Percentiles rank a stretch among this genome's conserved stretches.
phyloP scores from a whole-genome alignment of 2,888 invertebrate species.

The Parelbella ahira region DNA sequence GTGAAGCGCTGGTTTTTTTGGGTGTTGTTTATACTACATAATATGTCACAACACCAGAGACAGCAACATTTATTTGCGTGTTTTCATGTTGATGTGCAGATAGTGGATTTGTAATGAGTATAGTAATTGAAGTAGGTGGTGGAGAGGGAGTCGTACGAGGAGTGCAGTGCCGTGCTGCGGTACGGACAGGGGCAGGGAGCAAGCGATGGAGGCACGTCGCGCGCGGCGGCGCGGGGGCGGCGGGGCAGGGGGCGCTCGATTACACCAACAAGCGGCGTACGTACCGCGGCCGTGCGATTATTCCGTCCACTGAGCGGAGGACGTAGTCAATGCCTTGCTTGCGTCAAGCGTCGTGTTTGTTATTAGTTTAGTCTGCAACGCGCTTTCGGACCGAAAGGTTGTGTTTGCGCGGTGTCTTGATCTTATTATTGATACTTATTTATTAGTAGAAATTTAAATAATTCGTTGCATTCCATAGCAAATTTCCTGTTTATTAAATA shows the following conservation, averaged over 20 bases:
- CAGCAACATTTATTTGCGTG: too few species aligned
- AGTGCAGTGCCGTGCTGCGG: conserved; percentile 27
- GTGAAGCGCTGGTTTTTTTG: too few species aligned
- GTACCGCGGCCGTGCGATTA: conserved; percentile 58
- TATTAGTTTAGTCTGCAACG: conserved; percentile 56
- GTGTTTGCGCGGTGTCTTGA: conserved; percentile 43
- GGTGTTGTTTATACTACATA: too few species aligned
- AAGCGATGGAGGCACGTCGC: conserved; percentile 30
- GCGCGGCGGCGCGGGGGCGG: conserved; percentile 25
- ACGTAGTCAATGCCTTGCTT: conserved; percentile 59
- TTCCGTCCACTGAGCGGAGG: conserved; percentile 69
- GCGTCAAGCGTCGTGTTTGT: conserved; percentile 47
- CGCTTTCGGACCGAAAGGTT: conserved; percentile 55
- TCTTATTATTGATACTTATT: conserved; percentile 43
- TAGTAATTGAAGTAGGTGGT: conserved; percentile 31
- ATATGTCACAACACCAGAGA: too few species aligned
- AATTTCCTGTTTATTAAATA: conserved; percentile 36
- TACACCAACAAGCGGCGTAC: conserved; percentile 39
- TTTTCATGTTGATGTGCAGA: too few species aligned
- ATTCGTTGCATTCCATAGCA: conserved; percentile 51
- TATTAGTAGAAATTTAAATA: conserved; percentile 39
- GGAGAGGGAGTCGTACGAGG: conserved; percentile 28
- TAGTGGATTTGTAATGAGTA: conserved; percentile 24
- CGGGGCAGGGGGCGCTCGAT: conserved; percentile 37
- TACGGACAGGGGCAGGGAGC: conserved; percentile 28